Evolutionary conservation across 2,888 invertebrate genomes (phyloP).

Genomic region (Terebella lapidaria): DNA sequence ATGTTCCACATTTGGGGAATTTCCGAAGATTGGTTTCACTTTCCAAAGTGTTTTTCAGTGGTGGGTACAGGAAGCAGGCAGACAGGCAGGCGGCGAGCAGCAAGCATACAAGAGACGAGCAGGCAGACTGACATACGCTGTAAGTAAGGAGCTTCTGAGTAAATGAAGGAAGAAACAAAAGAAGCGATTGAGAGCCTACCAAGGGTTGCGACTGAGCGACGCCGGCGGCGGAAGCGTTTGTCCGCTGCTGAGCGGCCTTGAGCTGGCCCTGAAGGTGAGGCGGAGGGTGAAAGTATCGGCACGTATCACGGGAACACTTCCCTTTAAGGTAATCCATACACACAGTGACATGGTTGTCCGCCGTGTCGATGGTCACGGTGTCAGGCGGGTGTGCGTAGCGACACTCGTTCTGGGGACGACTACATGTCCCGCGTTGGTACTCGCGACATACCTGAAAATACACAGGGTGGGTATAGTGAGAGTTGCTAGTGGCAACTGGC

Average conservation of each 20-base stretch:
- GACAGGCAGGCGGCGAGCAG: background rate
- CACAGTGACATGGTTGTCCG: slow-evolving; percentile 97
- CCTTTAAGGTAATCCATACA: slow-evolving; percentile 92
- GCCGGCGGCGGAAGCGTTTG: background rate
- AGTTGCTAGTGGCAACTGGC: background rate
- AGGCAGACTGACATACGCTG: background rate
- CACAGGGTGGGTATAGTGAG: background rate
- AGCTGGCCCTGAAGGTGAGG: slow-evolving; percentile 81
- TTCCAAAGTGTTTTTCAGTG: too few species aligned
- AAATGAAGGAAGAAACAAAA: too few species aligned
- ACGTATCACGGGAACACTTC: slow-evolving; percentile 93
- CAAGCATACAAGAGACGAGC: background rate
- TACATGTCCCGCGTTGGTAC: slow-evolving; percentile 97
- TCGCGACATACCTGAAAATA: slow-evolving; percentile 72
- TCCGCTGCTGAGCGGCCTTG: slow-evolving; percentile 24
- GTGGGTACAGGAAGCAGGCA: too few species aligned
- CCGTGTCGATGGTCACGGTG: slow-evolving; percentile 82
- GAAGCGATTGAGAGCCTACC: slow-evolving; percentile 4
- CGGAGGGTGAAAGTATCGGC: slow-evolving; percentile 99
- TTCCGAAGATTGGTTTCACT: too few species aligned
- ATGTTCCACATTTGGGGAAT: too few species aligned
- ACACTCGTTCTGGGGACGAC: slow-evolving; percentile 95
- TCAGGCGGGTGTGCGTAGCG: slow-evolving; percentile 97
- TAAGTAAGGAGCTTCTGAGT: too few species aligned
- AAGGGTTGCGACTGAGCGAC: slow-evolving; percentile 1